Evolutionary conservation across 1,140 invertebrate genomes (phyloP), one percentile per base, ranked within the genome.

Genomic region (Musca domestica): DNA sequence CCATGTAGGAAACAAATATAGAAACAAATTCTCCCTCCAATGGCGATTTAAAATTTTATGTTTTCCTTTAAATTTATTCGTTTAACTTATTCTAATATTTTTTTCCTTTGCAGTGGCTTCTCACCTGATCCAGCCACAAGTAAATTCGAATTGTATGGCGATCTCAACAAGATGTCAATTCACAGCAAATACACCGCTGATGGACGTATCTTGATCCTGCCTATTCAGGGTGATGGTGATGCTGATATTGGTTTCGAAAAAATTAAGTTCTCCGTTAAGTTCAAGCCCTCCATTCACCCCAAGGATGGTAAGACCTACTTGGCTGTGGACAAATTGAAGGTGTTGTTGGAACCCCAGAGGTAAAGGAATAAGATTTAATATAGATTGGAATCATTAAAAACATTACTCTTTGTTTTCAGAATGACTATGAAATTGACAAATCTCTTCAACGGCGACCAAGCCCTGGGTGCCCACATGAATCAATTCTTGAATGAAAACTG

Each of bases 381-480:
- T 15, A 14, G 27, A 1, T 56, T 56, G 3, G 15, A 22, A 56
- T 9, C 17, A 41, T 68, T 34, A 54, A 7, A 19, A n/a, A n/a
- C 0, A 23, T 61, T 61, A 66, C 88, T 88, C 70, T 82, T 86
- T 49, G 81, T 87, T 7, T 84, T 82, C 7, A 79, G 86, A 63
- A 88, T 88, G 6, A 83, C 81, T 15, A 84, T 91, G 46, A 81
- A 88, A 67, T 78, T 92, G 22, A 86, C 88, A 2, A 88, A 91
- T 81, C 80, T 91, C 1, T 91, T 91, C 72, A 87, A 89, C 70
- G 89, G 89, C 2, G 88, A 92, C 70, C 77, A 84, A 56, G 86
- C 87, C 22, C 75, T 92, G 27, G 87, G 87, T 82, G 76, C 83
- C 19, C 83, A 85, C 1, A 85, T 88, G 79, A 88, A 88, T 75